Evolutionary conservation across 2,888 invertebrate species (phyloP), one percentile per base, ranked within the genome.

Genomic region (Diplolepis rosae): DNA sequence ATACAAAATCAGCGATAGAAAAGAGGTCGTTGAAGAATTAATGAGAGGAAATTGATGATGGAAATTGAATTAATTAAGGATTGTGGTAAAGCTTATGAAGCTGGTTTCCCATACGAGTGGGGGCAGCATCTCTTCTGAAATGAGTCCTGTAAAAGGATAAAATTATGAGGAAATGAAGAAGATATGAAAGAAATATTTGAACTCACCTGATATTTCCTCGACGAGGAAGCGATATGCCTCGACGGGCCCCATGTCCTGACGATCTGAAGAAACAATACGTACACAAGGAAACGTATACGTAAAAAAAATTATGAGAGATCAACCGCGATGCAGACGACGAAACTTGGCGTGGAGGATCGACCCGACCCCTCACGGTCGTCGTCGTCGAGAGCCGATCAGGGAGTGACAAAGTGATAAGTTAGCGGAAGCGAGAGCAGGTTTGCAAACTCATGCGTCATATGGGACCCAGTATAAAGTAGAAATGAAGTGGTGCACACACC

Each of bases 141-240:
- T 50, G 15, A 13, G 51, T 61, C 32, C 54, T 27, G 27, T 27
- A 54, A 54, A 54, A 54, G 13, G 30, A 28, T 27, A 54, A 54
- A 54, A 9, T 54, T 54, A 13, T 24, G 13, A 42, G 15, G 24
- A n/a, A 22, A 39, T 11, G 2, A 65, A 65, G 39, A n/a, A n/a
- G n/a, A n/a, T n/a, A n/a, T 24, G 15, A 18, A 45, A 4, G 9
- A 7, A n/a, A 24, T 13, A 61, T 35, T 56, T 24, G 6, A 50
- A 77, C 81, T 85, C 66, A 86, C 87, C 87, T 75, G 87, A 82
- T 73, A 84, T 84, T 69, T 87, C 84, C 56, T 86, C 80, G 68
- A 87, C 79, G 73, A 87, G 77, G 74, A 85, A 87, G 65, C 77
- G 83, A 80, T 87, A 87, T 69, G 82, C 80, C 78, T 84, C 83